Base-by-base conservation (phyloP, 2,888 invertebrate species). In the Keiferia lycopersicella region DNA sequence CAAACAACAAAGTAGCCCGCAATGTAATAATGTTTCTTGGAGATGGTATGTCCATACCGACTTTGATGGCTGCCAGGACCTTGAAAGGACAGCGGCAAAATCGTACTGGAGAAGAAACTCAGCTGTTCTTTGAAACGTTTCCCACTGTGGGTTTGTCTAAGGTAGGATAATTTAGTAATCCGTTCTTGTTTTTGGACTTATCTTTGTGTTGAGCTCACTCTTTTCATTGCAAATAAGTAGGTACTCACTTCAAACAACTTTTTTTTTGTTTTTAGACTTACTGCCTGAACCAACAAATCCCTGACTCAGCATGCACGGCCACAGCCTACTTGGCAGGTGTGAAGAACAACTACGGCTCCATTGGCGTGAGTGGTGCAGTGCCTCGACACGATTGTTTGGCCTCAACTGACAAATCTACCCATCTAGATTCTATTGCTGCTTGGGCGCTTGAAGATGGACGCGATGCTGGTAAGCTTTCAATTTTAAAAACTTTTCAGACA, bases 11-110 rank as follows among this genome's bases (percentile, higher is more conserved):
- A 51, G 30, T 67, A 14, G 82, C 80, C 30, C 73, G 74, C 51
- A 96, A 96, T 79, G 86, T 95, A 7, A 93, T 96, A 64, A 86
- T 96, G 80, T 95, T 95, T 81, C 79, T 96, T 58, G 96, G 96
- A 1, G 96, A 96, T 80, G 96, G 96, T 45, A 95, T 96, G 95
- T 94, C 95, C 7, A 82, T 95, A 50, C 90, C 94, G 0, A 95
- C 95, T 0, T 81, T 95, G 60, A 92, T 94, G 0, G 95, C 94
- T 0, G 92, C 94, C 18, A 90, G 95, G 69, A 93, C 94, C 30
- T 92, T 93, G 71, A 92, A 93, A 53, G 95, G 95, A 0, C 95
- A 95, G 78, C 82, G 91, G 6, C 77, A 81, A 0, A 86, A 86
- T 0, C 74, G 75, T 38, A 73, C 89, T 0, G 95, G 95, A 0